phyloP scores from a whole-genome alignment of 2,113 vertebrate genomes.

The Willisornis vidua region DNA sequence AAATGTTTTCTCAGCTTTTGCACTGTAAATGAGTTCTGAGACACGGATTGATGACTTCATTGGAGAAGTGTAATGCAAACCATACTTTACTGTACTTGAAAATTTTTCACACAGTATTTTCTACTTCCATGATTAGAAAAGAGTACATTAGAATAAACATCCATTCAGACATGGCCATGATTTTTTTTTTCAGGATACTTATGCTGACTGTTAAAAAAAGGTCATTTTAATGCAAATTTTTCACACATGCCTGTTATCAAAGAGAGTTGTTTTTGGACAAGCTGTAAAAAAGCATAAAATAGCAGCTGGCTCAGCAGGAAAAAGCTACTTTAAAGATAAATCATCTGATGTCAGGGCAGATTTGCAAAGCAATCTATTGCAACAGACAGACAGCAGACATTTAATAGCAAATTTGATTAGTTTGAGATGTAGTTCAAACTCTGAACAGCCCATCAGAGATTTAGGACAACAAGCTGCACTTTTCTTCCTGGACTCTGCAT shows the following conservation, averaged over 20 bases:
- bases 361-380: slow-evolving; percentile 10
- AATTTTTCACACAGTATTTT: slow-evolving; percentile 37
- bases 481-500: background rate
- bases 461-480: background rate
- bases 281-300: slow-evolving; percentile 42
- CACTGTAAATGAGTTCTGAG: slow-evolving; percentile 59
- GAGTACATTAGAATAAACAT: slow-evolving; percentile 22
- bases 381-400: slow-evolving; percentile 18
- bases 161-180: background rate
- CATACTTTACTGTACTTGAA: slow-evolving; percentile 36
- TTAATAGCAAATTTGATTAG: slow-evolving; percentile 28
- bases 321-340: slow-evolving; percentile 52
- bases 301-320: slow-evolving; percentile 48
- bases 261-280: slow-evolving; percentile 31
- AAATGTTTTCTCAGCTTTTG: slow-evolving; percentile 67
- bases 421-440: background rate
- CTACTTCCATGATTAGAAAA: slow-evolving; percentile 5
- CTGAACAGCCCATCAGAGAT: background rate
- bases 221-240: slow-evolving; percentile 52
- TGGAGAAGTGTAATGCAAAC: slow-evolving; percentile 60
- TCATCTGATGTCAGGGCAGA: background rate
- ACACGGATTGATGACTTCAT: slow-evolving; percentile 60
- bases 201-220: background rate
- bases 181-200: background rate
- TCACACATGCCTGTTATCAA: slow-evolving; percentile 51